Evolutionary conservation across 2,888 invertebrate genomes (phyloP).

Genomic region (Pandemis corylana): DNA sequence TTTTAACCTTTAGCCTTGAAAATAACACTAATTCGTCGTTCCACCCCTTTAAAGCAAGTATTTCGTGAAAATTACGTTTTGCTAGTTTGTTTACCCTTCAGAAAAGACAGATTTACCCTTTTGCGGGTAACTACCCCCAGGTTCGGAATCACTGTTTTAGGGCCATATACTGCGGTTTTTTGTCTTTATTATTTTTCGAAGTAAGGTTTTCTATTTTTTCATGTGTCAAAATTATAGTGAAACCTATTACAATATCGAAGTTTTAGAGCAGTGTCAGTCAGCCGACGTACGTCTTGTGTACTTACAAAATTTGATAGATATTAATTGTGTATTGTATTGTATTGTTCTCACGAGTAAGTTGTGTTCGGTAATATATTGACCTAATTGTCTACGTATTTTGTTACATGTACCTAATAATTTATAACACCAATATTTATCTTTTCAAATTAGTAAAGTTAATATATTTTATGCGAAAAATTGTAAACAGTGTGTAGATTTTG

Average conservation of each 20-base stretch:
- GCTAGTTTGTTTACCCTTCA: no score
- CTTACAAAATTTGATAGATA: constrained; percentile 36
- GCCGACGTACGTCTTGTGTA: constrained; percentile 15
- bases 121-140: no score
- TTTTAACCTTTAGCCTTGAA: neutral
- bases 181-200: neutral
- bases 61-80: no score
- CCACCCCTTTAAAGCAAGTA: no score
- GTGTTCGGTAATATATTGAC: constrained; percentile 57
- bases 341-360: constrained; percentile 31
- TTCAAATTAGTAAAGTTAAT: constrained; percentile 66
- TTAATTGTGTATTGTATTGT: constrained; percentile 20
- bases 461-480: constrained; percentile 69
- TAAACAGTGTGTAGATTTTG: constrained; percentile 81
- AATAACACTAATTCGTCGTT: no score
- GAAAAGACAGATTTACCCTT: no score
- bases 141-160: no score
- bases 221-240: neutral
- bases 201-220: neutral
- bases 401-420: constrained; percentile 68
- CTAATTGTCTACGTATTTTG: constrained; percentile 63
- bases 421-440: constrained; percentile 81
- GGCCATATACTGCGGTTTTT: no score
- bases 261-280: constrained; percentile 16
- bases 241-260: neutral